These are phyloP conservation scores for Temnothorax rugatulus DNA, from an alignment of 2,888 invertebrate species.

Conservation along the genomic window DNA sequence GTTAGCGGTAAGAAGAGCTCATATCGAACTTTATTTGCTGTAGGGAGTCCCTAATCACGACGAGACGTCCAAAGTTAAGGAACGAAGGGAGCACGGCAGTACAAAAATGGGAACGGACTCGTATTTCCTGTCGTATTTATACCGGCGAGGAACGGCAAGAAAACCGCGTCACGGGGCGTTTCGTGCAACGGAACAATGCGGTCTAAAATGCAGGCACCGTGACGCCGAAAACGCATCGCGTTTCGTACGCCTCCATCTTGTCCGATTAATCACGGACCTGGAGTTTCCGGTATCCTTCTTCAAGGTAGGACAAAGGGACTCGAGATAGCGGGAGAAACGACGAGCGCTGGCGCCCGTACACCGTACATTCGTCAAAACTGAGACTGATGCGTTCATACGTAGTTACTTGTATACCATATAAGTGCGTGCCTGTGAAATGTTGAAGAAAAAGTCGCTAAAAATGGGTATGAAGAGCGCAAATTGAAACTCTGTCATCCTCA, in stretches of 20 bases:
- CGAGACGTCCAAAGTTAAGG: conserved; percentile 6
- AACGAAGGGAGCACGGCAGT: conserved; percentile 34
- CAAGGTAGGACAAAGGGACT: conserved; percentile 32
- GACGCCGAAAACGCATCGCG: conserved; percentile 72
- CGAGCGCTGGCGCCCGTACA: not conserved
- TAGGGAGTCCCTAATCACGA: conserved; percentile 26
- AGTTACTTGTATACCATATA: not conserved
- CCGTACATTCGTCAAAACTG: not conserved
- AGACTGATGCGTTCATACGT: not conserved
- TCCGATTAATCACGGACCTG: conserved; percentile 51
- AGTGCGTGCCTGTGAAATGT: not conserved
- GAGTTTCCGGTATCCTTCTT: conserved; percentile 55
- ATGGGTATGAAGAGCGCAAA: not conserved
- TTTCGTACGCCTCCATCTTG: conserved; percentile 57
- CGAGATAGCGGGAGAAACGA: not conserved
- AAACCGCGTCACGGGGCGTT: conserved; percentile 54
- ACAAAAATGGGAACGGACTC: conserved; percentile 68
- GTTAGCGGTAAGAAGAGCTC: not conserved
- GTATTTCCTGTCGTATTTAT: conserved; percentile 67
- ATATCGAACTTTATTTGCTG: conserved; percentile 7
- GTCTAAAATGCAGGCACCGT: conserved; percentile 64
- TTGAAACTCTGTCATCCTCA: not conserved
- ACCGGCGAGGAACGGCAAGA: conserved; percentile 49
- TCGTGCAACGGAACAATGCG: conserved; percentile 65
- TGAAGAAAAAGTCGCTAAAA: not conserved